Evolutionary conservation across 2,888 invertebrate genomes (phyloP), one percentile per base, ranked within the genome.

Genomic region (Myopa testacea): DNA sequence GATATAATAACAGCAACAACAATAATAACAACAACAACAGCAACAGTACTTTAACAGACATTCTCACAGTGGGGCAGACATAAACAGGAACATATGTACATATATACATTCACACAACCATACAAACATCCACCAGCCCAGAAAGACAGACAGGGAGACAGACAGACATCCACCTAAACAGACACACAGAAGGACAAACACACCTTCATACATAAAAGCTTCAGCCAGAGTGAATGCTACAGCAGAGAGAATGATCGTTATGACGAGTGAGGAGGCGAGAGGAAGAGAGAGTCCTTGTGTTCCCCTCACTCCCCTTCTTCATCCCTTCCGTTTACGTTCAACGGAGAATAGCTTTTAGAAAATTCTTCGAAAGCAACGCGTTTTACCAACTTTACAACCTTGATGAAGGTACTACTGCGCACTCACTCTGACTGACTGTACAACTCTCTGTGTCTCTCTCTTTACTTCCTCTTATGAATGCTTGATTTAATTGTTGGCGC

Each of bases 271-370:
- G 10, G 45, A 10, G 45, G 10, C 0, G 10, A 45, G 45, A 10
- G 45, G 10, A 10, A 3, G 45, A 6, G 10, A 45, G 45, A 45
- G 45, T 10, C 10, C 45, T 45, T 45, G 45, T 45, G 6, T 8
- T 45, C 10, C 45, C 45, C 26, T n/a, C 1, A 26, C 26, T 1
- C 26, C 26, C 26, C 26, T 26, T 26, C 26, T 26, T 26, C 26
- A n/a, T 2, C 26, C 26, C 26, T 26, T 26, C 26, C 26, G 2
- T 1, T 3, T 45, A 45, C 45, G 7, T 8, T 8, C 79, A 81
- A 81, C 79, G 79, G 78, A 82, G 72, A 79, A 77, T 78, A 77
- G 75, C 34, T 71, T 63, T 70, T 78, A 63, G 52, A 45, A 34
- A n/a, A 37, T 16, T 16, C 6, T 19, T n/a, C 26, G 12, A 60